Conservation (phyloP, 1,140 invertebrate genomes). For the Palaemon carinicauda region DNA sequence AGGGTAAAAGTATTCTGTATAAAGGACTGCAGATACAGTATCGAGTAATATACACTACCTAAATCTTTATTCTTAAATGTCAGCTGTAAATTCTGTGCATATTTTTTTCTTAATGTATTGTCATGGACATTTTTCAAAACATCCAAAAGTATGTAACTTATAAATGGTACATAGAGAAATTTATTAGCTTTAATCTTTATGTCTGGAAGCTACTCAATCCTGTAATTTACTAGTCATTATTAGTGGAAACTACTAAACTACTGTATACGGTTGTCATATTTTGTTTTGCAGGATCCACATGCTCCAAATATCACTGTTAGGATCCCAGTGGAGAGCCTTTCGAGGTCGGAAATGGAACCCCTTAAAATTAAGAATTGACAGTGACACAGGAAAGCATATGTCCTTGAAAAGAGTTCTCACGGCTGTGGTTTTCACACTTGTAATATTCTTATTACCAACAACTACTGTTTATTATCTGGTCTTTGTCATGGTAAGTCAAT, state of each 20-base stretch:
- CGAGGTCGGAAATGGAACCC: constrained; percentile 93
- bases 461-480: constrained; percentile 89
- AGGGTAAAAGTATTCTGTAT: too few species aligned
- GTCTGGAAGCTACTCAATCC: too few species aligned
- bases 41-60: too few species aligned
- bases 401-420: constrained; percentile 87
- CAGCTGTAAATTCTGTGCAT: too few species aligned
- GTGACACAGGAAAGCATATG: constrained; percentile 71
- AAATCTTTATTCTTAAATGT: too few species aligned
- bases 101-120: too few species aligned
- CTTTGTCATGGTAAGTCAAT: constrained; percentile 78
- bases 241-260: background rate
- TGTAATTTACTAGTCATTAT: background rate
- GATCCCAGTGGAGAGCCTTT: constrained; percentile 84
- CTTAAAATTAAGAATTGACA: constrained; percentile 80
- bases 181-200: too few species aligned
- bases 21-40: too few species aligned
- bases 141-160: too few species aligned
- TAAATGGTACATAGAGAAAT: too few species aligned
- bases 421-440: constrained; percentile 86
- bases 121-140: too few species aligned
- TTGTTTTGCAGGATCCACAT: constrained; percentile 77
- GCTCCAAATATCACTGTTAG: constrained; percentile 79
- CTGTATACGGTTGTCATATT: background rate
- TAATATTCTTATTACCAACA: constrained; percentile 88